Evolutionary conservation across 1,140 invertebrate genomes (phyloP).

Genomic region (Temnothorax nylanderi): DNA sequence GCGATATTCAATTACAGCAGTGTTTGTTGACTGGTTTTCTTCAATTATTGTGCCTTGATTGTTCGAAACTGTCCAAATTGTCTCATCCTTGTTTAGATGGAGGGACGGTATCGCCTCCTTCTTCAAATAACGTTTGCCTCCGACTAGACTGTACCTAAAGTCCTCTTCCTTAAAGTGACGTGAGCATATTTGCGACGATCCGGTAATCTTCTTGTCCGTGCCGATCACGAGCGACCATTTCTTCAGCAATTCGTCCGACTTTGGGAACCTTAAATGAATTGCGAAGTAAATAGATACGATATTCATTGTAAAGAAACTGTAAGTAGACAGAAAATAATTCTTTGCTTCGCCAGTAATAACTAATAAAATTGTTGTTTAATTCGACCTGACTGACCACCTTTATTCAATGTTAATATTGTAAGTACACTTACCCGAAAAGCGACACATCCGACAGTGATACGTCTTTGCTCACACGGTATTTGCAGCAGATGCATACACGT

Average conservation of each 20-base stretch:
- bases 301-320: neutral
- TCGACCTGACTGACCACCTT: no score
- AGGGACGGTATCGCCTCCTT: neutral
- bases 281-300: neutral
- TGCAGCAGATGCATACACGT: conserved; percentile 21
- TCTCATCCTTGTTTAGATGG: neutral
- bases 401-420: no score
- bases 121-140: conserved; percentile 13
- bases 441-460: neutral
- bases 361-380: no score
- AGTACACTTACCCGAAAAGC: neutral
- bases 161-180: conserved; percentile 1
- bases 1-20: neutral
- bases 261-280: conserved; percentile 20
- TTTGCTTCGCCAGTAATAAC: no score
- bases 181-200: conserved; percentile 7
- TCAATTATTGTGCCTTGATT: neutral
- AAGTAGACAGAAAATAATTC: neutral
- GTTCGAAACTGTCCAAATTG: neutral
- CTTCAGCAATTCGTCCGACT: neutral
- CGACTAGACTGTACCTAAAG: conserved; percentile 1
- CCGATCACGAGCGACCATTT: neutral
- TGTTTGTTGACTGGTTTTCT: neutral
- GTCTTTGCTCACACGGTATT: neutral
- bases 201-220: neutral